Evolutionary conservation across 1,140 invertebrate genomes (phyloP).

Genomic region (Drosophila leontia): DNA sequence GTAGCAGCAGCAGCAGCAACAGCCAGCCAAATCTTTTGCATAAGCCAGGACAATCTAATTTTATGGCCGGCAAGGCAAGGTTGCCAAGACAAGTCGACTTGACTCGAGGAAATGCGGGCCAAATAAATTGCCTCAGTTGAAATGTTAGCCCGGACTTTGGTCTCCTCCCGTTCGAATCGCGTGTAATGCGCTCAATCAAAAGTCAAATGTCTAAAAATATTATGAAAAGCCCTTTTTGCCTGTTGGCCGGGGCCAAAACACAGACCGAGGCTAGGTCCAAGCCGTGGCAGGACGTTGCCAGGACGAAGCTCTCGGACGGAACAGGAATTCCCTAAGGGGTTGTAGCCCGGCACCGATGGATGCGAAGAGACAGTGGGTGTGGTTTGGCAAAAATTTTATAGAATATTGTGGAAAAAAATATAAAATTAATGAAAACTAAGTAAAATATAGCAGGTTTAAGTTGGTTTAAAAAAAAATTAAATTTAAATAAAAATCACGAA

Average conservation of each 20-base stretch:
- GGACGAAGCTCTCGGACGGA: conserved; percentile 24
- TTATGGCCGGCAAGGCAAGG: conserved; percentile 53
- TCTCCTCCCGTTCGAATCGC: conserved; percentile 41
- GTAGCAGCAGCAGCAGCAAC: conserved; percentile 27
- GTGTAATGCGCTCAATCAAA: conserved; percentile 83
- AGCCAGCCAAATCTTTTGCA: conserved; percentile 62
- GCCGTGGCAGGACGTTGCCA: conserved; percentile 32
- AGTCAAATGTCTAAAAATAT: conserved; percentile 84
- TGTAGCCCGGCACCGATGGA: conserved; percentile 11
- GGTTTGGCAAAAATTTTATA: not conserved
- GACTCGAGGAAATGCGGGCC: conserved; percentile 40
- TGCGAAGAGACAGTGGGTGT: conserved; percentile 14
- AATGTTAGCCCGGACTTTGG: conserved; percentile 63
- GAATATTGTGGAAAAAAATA: not conserved
- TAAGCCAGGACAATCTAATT: conserved; percentile 80
- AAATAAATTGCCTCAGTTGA: conserved; percentile 77
- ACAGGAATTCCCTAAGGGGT: conserved; percentile 46
- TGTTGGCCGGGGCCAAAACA: conserved; percentile 26
- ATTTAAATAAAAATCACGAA: not conserved
- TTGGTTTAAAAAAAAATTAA: not conserved
- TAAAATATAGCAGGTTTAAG: not conserved
- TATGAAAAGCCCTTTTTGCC: conserved; percentile 78
- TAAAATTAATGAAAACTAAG: not conserved
- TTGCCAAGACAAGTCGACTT: not conserved
- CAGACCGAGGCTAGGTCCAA: conserved; percentile 17